These are phyloP conservation scores for Arge pagana DNA, from an alignment of 2,888 invertebrate genomes.

Conservation along the genomic window DNA sequence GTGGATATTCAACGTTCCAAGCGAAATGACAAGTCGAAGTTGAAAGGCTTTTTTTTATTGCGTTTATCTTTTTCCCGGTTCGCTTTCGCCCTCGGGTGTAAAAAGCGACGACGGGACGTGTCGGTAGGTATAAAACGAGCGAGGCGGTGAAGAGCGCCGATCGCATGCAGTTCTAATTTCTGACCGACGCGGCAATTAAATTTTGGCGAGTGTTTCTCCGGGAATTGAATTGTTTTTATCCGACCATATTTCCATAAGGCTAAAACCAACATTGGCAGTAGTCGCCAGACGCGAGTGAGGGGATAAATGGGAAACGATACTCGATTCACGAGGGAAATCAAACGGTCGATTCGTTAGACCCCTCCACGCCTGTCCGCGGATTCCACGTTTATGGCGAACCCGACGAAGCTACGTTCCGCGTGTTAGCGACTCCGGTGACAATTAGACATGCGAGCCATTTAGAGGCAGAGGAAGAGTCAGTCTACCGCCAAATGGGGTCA, in stretches of 20 bases:
- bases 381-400: too few relatives aligned
- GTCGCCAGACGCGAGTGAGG: neutral
- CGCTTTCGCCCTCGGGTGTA: too few relatives aligned
- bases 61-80: too few relatives aligned
- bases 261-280: constrained; percentile 41
- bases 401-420: neutral
- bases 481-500: too few relatives aligned
- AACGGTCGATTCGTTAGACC: constrained; percentile 43
- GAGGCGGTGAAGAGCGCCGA: too few relatives aligned
- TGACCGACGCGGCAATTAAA: constrained; percentile 18
- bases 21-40: too few relatives aligned
- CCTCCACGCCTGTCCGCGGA: neutral
- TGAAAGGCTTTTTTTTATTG: too few relatives aligned
- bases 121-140: too few relatives aligned
- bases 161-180: too few relatives aligned
- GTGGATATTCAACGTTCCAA: too few relatives aligned
- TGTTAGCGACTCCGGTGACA: constrained; percentile 23
- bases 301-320: constrained; percentile 20
- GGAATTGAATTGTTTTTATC: constrained; percentile 40
- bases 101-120: too few relatives aligned
- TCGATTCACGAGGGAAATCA: constrained; percentile 50
- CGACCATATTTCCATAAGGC: constrained; percentile 49
- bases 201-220: constrained; percentile 20
- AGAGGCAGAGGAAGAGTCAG: constrained; percentile 17
- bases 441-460: constrained; percentile 38